Evolutionary conservation across 2,888 invertebrate species (phyloP).

Genomic region (Corbicula japonica): DNA sequence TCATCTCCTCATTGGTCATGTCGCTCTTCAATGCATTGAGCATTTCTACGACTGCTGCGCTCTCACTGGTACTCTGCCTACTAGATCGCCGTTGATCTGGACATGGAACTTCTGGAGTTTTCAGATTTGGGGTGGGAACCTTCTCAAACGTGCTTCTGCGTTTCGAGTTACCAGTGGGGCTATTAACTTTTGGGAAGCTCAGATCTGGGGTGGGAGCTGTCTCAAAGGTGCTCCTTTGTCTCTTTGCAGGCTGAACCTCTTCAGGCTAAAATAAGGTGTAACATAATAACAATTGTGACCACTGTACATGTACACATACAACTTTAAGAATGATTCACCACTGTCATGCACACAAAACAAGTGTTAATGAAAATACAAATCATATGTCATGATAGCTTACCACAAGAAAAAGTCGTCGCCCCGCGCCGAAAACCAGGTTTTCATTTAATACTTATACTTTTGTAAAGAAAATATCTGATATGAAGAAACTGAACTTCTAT

Average conservation of each 20-base stretch:
- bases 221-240: slow-evolving; percentile 75
- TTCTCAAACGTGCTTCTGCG: not conserved
- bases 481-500: too few relatives aligned
- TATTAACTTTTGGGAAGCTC: slow-evolving; percentile 18
- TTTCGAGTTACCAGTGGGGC: not conserved
- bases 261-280: slow-evolving; percentile 27
- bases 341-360: not conserved
- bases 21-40: slow-evolving; percentile 75
- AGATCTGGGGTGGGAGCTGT: slow-evolving; percentile 65
- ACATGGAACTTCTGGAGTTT: slow-evolving; percentile 20
- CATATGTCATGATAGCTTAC: not conserved
- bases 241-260: slow-evolving; percentile 43
- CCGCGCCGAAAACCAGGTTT: too few relatives aligned
- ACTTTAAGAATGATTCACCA: not conserved
- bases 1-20: slow-evolving; percentile 75
- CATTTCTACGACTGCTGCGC: slow-evolving; percentile 74
- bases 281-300: not conserved
- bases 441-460: too few relatives aligned
- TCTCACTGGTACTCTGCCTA: slow-evolving; percentile 28
- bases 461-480: too few relatives aligned
- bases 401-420: not conserved
- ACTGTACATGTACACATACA: not conserved
- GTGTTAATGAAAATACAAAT: not conserved
- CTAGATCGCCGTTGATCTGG: slow-evolving; percentile 5
- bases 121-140: slow-evolving; percentile 5